Percentiles rank a stretch among this genome's conserved stretches.
phyloP scores from a whole-genome alignment of 2,113 vertebrate genomes.

The Megaptera novaeangliae region DNA sequence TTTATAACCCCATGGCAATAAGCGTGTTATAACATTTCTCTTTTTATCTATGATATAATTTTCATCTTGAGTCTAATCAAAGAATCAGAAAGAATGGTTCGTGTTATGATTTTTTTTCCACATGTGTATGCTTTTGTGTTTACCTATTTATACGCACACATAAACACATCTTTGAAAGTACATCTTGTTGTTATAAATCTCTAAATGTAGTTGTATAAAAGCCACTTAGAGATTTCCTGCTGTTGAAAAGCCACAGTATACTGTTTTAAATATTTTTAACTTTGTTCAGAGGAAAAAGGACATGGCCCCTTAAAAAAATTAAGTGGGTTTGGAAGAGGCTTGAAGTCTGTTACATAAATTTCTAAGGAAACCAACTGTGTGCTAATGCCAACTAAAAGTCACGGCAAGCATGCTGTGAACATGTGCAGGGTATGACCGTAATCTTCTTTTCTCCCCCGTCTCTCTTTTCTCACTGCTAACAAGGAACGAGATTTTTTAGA shows the following conservation, averaged over 20 bases:
- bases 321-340: neutral
- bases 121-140: neutral
- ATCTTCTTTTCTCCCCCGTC: neutral
- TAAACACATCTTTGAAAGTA: neutral
- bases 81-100: neutral
- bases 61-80: neutral
- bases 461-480: constrained; percentile 20
- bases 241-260: constrained; percentile 17
- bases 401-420: constrained; percentile 10
- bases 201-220: constrained; percentile 27
- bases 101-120: constrained; percentile 13
- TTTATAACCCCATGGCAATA: neutral
- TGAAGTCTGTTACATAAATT: neutral
- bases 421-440: neutral
- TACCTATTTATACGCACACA: neutral
- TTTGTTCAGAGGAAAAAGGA: neutral
- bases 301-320: constrained; percentile 13
- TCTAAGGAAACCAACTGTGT: constrained; percentile 42
- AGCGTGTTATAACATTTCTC: neutral
- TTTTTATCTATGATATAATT: constrained; percentile 1
- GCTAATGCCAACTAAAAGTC: constrained; percentile 49
- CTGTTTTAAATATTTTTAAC: constrained; percentile 16
- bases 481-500: constrained; percentile 38
- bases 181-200: neutral
- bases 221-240: neutral